Evolutionary conservation across 1,140 invertebrate species (phyloP).

Genomic region (Halictus rubicundus): DNA sequence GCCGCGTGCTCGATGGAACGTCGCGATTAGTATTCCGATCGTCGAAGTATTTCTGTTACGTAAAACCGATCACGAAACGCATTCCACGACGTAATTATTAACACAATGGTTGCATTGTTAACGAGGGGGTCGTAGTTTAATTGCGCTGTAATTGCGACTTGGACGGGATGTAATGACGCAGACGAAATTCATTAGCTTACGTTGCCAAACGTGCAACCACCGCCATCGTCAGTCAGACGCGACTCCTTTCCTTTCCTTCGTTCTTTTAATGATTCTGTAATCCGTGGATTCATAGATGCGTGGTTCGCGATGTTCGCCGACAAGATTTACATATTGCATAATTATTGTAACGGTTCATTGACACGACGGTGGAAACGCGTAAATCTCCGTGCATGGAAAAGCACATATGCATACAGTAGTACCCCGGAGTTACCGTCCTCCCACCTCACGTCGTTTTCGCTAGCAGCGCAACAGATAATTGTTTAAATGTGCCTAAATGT

Average conservation of each 20-base stretch:
- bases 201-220: neutral
- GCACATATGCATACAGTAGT: no score
- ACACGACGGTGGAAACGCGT: no score
- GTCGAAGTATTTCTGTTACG: slow-evolving; percentile 21
- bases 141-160: slow-evolving; percentile 23
- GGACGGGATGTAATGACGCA: slow-evolving; percentile 17
- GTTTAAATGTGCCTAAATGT: no score
- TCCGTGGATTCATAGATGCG: neutral
- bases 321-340: no score
- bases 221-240: no score
- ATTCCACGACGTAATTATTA: slow-evolving; percentile 39
- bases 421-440: no score
- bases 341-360: no score
- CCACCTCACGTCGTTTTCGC: no score
- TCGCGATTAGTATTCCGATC: slow-evolving; percentile 40
- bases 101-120: slow-evolving; percentile 39
- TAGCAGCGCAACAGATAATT: no score
- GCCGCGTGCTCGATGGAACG: neutral
- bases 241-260: neutral
- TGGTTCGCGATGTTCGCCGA: no score
- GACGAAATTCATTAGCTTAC: slow-evolving; percentile 30
- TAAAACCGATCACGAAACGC: slow-evolving; percentile 27
- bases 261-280: neutral
- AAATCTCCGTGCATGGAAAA: no score
- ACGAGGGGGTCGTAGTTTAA: slow-evolving; percentile 26